Base-by-base conservation (phyloP, 2,113 vertebrate species). In the Cololabis saira region DNA sequence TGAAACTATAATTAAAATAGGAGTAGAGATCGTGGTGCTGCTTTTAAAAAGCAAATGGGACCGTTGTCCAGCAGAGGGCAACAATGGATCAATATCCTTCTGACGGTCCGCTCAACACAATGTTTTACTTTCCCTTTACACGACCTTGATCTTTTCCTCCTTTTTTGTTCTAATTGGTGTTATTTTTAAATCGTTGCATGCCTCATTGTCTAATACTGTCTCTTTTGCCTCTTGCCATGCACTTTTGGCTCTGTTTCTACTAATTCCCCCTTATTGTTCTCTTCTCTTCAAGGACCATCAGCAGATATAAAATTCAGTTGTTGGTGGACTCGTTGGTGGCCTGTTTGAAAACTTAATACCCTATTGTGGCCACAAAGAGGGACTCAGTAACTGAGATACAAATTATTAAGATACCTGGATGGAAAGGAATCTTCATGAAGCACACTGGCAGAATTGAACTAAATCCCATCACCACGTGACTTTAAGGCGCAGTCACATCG, bases 1-100 rank as follows among this genome's bases (percentile, higher is more conserved):
- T 58, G 14, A 58, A 11, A n/a, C 13, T 42, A 6, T 8, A 4
- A 33, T 15, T 61, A 6, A 15, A 60, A 53, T 18, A 13, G 45
- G 15, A 61, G 11, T n/a, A 24, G 8, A 17, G 17, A 10, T 12
- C 57, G 40, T 33, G 16, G 12, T 62, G 8, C 57, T 70, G 22
- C 3, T 37, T 67, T 6, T 63, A 50, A 21, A 37, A 27, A 13
- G 15, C 50, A 16, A 22, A 18, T 47, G 1, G 61, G 19, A 42
- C 12, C 2, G 13, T 10, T 64, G 78, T 67, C 79, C 90, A 91
- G 81, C 73, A 92, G 91, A 86, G 88, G 91, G 91, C 89, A 89
- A 72, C 58, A 56, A 74, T 61, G 54, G 45, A 59, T 79, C 61
- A 74, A 71, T 44, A 54, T 55, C 37, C 18, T 51, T 43, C 22